Conservation (phyloP, 2,888 invertebrate genomes). For the Apotomis capreana region DNA sequence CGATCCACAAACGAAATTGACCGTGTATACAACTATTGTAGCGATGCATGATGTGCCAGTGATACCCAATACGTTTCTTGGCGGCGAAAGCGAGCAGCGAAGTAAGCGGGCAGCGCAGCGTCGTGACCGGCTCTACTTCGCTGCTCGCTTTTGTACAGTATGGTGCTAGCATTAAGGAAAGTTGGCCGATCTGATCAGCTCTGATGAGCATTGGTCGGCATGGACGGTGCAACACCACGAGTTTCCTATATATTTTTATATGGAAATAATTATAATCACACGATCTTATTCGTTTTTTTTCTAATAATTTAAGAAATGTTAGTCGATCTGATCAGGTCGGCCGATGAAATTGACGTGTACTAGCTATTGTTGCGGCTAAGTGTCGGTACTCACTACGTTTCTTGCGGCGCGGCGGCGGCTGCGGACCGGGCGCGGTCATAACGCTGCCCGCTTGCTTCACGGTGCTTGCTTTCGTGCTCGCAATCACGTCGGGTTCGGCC, state of each 20-base stretch:
- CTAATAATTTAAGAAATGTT: too few relatives aligned
- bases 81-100: neutral
- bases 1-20: too few relatives aligned
- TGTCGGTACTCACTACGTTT: constrained; percentile 81
- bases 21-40: neutral
- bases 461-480: constrained; percentile 90
- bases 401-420: constrained; percentile 91
- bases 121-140: neutral
- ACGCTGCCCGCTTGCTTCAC: constrained; percentile 78
- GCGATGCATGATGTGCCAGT: neutral
- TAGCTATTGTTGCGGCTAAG: neutral
- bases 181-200: too few relatives aligned
- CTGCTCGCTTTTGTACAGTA: neutral
- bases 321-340: too few relatives aligned
- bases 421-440: constrained; percentile 57
- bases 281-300: too few relatives aligned
- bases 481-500: constrained; percentile 95
- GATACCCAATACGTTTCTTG: neutral
- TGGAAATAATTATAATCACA: too few relatives aligned
- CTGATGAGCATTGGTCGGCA: too few relatives aligned
- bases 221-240: too few relatives aligned
- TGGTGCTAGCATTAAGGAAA: too few relatives aligned
- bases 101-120: neutral
- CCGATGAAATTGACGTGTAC: too few relatives aligned
- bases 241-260: too few relatives aligned